phyloP scores from a whole-genome alignment of 2,888 invertebrate species.

The Ceraclea dissimilis region DNA sequence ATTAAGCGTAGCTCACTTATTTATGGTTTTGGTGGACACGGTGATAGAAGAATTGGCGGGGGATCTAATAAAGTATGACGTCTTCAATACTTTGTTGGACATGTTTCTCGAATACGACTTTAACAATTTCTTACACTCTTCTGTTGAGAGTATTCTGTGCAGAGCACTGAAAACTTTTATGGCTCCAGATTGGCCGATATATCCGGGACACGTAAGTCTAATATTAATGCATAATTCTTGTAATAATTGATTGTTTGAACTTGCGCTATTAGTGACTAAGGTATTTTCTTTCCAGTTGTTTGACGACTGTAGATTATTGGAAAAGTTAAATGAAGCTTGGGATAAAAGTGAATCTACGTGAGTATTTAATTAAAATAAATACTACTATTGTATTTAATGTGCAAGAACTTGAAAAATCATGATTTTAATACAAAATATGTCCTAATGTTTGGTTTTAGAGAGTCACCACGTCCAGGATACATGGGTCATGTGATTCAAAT shows the following conservation, averaged over 20 bases:
- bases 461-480: conserved; percentile 43
- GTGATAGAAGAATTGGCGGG: conserved; percentile 64
- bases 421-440: too few species aligned
- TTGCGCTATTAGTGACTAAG: too few species aligned
- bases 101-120: conserved; percentile 83
- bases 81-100: conserved; percentile 62
- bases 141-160: conserved; percentile 63
- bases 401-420: too few species aligned
- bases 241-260: too few species aligned
- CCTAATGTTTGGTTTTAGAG: conserved; percentile 3
- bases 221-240: too few species aligned
- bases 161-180: conserved; percentile 46
- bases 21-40: conserved; percentile 67
- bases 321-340: conserved; percentile 75
- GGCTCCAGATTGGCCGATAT: conserved; percentile 22
- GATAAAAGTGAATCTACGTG: conserved; percentile 74
- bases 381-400: too few species aligned
- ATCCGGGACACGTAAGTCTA: conserved; percentile 20
- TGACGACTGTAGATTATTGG: conserved; percentile 69
- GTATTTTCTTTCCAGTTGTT: conserved; percentile 52
- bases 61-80: conserved; percentile 55
- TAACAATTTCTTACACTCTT: conserved; percentile 94
- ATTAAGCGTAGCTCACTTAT: conserved; percentile 70
- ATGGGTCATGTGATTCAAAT: conserved; percentile 56
- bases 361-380: too few species aligned